A percentile compares a stretch with the other conserved stretches of the same genome.
Evolutionary conservation across 2,113 vertebrate genomes (phyloP).

Genomic region (Sorex araneus): DNA sequence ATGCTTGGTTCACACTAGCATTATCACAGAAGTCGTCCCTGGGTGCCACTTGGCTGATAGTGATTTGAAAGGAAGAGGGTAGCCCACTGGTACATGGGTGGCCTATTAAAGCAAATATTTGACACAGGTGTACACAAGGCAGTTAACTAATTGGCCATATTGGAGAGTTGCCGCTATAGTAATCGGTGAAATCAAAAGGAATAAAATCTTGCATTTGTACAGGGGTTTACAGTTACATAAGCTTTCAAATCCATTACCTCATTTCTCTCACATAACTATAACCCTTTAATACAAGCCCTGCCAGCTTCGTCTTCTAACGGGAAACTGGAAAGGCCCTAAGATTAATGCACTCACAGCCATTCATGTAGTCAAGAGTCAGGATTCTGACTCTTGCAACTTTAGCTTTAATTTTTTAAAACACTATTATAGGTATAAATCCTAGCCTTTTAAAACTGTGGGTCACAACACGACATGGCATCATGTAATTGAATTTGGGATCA

Average conservation of each 20-base stretch:
- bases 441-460: no score
- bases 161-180: neutral
- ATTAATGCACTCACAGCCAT: neutral
- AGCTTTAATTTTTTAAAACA: neutral
- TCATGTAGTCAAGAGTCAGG: neutral
- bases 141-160: neutral
- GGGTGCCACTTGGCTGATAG: neutral
- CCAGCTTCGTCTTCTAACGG: neutral
- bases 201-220: neutral
- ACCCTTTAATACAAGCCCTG: neutral
- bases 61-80: constrained; percentile 29
- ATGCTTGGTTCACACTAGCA: neutral
- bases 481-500: no score
- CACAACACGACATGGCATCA: no score
- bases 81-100: neutral
- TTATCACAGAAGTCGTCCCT: neutral
- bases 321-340: neutral
- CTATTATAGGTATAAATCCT: no score
- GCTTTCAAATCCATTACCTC: constrained; percentile 16
- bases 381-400: neutral
- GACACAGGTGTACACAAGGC: neutral
- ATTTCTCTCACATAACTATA: constrained; percentile 1
- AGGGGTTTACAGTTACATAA: neutral
- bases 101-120: neutral
- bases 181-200: neutral